Evolutionary conservation across 2,113 vertebrate species (phyloP).

Genomic region (Myxocyprinus asiaticus): DNA sequence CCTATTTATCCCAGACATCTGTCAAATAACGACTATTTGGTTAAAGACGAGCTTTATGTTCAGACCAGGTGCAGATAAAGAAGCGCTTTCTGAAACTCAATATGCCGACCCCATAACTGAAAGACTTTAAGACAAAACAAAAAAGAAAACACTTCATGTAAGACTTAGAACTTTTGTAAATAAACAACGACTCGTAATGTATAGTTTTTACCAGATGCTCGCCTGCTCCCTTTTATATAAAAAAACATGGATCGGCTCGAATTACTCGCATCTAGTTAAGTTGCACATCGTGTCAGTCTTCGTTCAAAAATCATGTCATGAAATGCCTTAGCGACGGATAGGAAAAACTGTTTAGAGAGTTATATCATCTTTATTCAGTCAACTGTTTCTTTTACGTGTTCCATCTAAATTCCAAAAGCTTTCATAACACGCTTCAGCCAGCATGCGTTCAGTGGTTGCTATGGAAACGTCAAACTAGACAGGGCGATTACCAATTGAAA

Average conservation of each 20-base stretch:
- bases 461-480: conserved; percentile 34
- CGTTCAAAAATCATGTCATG: too few species aligned
- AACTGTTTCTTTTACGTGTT: not conserved
- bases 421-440: not conserved
- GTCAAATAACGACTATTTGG: not conserved
- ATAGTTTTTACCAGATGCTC: too few species aligned
- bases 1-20: not conserved
- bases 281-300: too few species aligned
- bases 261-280: too few species aligned
- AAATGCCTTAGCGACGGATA: too few species aligned
- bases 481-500: not conserved
- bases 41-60: not conserved
- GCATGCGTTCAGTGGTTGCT: conserved; percentile 27
- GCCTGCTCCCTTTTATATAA: too few species aligned
- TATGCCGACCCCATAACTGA: conserved; percentile 51
- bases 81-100: conserved; percentile 38
- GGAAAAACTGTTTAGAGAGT: not conserved
- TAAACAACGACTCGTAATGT: too few species aligned
- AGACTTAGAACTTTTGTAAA: too few species aligned
- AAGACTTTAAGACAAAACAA: conserved; percentile 52
- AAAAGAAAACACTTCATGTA: not conserved
- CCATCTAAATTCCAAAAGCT: not conserved
- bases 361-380: not conserved
- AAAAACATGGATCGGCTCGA: too few species aligned
- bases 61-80: not conserved